Conservation (phyloP, 2,797 vertebrate species). For the Luscinia megarhynchos region DNA sequence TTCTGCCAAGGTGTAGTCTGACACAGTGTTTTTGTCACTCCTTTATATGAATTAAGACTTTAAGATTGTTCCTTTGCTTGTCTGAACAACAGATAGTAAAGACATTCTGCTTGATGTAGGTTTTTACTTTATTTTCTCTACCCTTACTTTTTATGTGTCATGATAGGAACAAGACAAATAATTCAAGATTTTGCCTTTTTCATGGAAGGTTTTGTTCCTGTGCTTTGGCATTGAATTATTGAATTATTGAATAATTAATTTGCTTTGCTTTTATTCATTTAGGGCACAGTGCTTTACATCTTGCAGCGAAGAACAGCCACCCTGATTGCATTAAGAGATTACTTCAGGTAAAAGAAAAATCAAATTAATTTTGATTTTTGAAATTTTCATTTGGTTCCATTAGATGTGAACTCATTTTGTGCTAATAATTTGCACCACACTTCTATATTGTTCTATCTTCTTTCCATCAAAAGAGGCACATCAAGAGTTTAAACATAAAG, state of each 20-base stretch:
- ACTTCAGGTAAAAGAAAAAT: slow-evolving; percentile 86
- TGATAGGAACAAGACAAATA: background rate
- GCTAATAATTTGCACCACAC: background rate
- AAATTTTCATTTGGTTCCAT: background rate
- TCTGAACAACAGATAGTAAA: background rate
- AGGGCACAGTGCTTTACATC: slow-evolving; percentile 92
- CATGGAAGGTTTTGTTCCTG: background rate
- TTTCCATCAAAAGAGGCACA: background rate
- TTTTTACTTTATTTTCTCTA: background rate
- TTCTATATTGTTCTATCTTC: background rate
- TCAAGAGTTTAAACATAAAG: background rate
- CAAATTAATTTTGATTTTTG: background rate
- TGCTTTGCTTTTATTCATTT: slow-evolving; percentile 2
- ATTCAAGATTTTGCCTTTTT: background rate
- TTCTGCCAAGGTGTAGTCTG: background rate
- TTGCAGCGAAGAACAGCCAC: slow-evolving; percentile 93
- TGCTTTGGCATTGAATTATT: background rate
- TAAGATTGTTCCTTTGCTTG: background rate
- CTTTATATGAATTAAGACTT: background rate
- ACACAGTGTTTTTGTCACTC: background rate
- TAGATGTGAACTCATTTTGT: background rate
- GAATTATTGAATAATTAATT: background rate
- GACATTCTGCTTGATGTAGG: background rate
- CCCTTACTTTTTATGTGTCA: background rate
- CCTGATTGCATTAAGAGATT: slow-evolving; percentile 89